Conservation (phyloP, 2,113 vertebrate species). For the Peromyscus polionotus region DNA sequence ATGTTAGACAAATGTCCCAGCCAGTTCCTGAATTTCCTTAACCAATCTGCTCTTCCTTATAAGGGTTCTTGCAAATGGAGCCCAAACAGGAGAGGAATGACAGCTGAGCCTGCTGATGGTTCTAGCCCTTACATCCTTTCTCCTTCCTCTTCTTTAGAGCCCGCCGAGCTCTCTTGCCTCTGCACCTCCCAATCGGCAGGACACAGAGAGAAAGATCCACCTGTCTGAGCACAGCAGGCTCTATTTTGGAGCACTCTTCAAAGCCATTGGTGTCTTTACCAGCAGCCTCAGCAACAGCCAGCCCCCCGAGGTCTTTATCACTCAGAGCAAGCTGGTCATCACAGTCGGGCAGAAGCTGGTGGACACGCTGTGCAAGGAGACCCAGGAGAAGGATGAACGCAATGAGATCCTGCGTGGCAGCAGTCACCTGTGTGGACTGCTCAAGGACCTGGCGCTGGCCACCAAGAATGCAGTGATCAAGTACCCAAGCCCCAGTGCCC, state of each 20-base stretch:
- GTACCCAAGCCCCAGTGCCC: slow-evolving; percentile 86
- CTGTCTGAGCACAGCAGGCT: slow-evolving; percentile 92
- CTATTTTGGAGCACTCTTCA: slow-evolving; percentile 95
- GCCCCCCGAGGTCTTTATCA: slow-evolving; percentile 94
- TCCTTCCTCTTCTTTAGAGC: slow-evolving; percentile 66
- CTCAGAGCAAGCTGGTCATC: slow-evolving; percentile 96
- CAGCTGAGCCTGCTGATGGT: neutral
- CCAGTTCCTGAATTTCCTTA: neutral
- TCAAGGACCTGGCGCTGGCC: slow-evolving; percentile 94
- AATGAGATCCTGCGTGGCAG: slow-evolving; percentile 90
- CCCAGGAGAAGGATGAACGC: slow-evolving; percentile 83
- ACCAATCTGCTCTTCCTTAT: neutral
- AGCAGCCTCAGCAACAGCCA: slow-evolving; percentile 88
- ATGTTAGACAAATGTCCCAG: neutral
- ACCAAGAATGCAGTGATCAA: slow-evolving; percentile 93
- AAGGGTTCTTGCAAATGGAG: neutral
- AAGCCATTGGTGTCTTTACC: slow-evolving; percentile 90
- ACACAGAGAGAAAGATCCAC: slow-evolving; percentile 59
- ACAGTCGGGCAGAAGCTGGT: slow-evolving; percentile 96
- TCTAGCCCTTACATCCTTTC: neutral
- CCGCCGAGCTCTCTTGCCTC: neutral
- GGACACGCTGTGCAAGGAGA: slow-evolving; percentile 92
- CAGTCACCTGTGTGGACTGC: slow-evolving; percentile 93
- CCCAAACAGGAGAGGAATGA: neutral
- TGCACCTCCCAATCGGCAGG: neutral